Conservation (phyloP, 2,113 vertebrate genomes). For the Solea senegalensis region DNA sequence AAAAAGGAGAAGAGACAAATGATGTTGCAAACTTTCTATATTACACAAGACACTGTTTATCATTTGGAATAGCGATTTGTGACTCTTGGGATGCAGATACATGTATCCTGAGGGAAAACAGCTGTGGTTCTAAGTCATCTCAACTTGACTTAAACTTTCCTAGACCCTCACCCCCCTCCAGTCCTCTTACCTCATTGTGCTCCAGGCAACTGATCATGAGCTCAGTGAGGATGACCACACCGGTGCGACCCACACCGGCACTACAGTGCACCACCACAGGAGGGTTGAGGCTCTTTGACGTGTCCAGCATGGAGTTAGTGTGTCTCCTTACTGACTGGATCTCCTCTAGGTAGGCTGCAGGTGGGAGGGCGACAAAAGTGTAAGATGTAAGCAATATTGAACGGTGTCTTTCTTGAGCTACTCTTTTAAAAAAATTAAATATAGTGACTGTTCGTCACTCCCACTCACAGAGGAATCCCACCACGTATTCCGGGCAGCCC, state of each 20-base stretch:
- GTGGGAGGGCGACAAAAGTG: background rate
- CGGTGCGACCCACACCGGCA: constrained; percentile 90
- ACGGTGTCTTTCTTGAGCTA: background rate
- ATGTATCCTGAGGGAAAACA: too few relatives aligned
- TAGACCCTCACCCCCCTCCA: too few relatives aligned
- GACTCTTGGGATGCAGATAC: too few relatives aligned
- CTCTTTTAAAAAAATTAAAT: background rate
- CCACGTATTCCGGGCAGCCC: constrained; percentile 92
- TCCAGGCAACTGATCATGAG: constrained; percentile 96
- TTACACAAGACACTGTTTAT: too few relatives aligned
- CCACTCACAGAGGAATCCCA: constrained; percentile 92
- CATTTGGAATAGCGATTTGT: too few relatives aligned
- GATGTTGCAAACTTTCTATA: too few relatives aligned
- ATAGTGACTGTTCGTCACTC: background rate
- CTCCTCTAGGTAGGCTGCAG: constrained; percentile 92
- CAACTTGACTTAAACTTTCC: too few relatives aligned
- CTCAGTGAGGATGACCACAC: constrained; percentile 92
- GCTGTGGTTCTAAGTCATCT: too few relatives aligned
- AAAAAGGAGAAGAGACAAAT: background rate
- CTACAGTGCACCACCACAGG: constrained; percentile 95
- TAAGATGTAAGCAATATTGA: background rate
- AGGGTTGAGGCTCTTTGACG: constrained; percentile 85
- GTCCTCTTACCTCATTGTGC: constrained; percentile 87
- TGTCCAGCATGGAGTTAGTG: constrained; percentile 93
- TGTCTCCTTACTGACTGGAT: constrained; percentile 94